phyloP scores from a whole-genome alignment of 2,113 vertebrate species.

The Cyanoderma ruficeps region DNA sequence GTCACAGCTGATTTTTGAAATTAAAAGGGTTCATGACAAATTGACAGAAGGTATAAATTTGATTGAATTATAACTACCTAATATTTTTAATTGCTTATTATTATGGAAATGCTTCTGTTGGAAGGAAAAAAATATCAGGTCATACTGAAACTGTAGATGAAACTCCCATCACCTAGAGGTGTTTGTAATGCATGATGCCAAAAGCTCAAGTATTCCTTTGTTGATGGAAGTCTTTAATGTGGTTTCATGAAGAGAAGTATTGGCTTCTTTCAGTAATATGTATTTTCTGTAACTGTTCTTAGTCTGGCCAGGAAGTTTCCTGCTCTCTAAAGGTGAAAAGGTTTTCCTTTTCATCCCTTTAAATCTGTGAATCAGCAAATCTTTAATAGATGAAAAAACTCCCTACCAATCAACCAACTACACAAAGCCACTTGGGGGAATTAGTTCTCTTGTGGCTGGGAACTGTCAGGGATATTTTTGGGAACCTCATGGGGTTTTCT shows the following conservation, averaged over 20 bases:
- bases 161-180: not conserved
- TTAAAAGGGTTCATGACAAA: not conserved
- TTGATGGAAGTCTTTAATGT: not conserved
- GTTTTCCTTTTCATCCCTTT: not conserved
- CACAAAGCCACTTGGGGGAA: not conserved
- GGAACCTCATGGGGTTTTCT: not conserved
- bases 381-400: not conserved
- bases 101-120: not conserved
- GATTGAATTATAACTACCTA: not conserved
- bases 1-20: not conserved
- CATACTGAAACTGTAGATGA: not conserved
- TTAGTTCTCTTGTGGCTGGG: not conserved
- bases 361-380: not conserved
- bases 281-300: not conserved
- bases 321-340: not conserved
- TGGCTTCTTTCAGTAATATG: not conserved
- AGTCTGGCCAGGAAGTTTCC: not conserved
- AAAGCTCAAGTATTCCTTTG: not conserved
- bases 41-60: not conserved
- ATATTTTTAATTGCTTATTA: not conserved
- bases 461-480: not conserved
- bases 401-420: not conserved
- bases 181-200: not conserved
- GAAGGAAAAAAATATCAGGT: not conserved
- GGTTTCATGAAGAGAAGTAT: not conserved